phyloP scores from a whole-genome alignment of 2,797 vertebrate species.

The Neostethus bicornis region DNA sequence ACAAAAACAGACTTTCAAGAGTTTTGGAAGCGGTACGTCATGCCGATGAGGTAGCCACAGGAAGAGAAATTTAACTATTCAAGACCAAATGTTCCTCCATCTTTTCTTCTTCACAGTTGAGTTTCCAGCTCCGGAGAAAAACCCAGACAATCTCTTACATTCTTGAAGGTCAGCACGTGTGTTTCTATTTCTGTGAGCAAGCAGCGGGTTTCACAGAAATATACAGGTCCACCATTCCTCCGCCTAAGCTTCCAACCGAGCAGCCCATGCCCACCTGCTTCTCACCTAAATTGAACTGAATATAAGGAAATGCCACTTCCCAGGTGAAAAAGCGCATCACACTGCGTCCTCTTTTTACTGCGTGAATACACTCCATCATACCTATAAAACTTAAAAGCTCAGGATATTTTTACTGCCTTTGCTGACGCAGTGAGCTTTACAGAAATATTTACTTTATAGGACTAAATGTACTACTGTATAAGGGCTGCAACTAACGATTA shows the following conservation, averaged over 20 bases:
- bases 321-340: neutral
- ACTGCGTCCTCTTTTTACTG: constrained; percentile 16
- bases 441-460: constrained; percentile 42
- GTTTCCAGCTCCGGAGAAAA: neutral
- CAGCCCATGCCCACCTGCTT: neutral
- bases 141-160: neutral
- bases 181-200: neutral
- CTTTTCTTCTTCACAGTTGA: neutral
- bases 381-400: constrained; percentile 13
- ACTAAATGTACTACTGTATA: constrained; percentile 34
- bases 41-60: too few relatives aligned
- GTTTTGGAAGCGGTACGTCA: too few relatives aligned
- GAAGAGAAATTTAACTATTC: neutral
- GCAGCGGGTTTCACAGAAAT: neutral
- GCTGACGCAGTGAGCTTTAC: constrained; percentile 36
- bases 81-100: neutral
- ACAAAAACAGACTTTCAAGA: neutral
- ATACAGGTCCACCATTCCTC: neutral
- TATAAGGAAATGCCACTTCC: constrained; percentile 7
- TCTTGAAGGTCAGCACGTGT: neutral
- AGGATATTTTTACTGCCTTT: constrained; percentile 34
- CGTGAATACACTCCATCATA: constrained; percentile 20
- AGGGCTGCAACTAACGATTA: too few relatives aligned
- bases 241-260: neutral
- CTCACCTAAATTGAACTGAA: constrained; percentile 2